A percentile compares a stretch with the other conserved stretches of the same genome.
Evolutionary conservation across 2,888 invertebrate genomes (phyloP).

Genomic region (Leptopilina syphax): DNA sequence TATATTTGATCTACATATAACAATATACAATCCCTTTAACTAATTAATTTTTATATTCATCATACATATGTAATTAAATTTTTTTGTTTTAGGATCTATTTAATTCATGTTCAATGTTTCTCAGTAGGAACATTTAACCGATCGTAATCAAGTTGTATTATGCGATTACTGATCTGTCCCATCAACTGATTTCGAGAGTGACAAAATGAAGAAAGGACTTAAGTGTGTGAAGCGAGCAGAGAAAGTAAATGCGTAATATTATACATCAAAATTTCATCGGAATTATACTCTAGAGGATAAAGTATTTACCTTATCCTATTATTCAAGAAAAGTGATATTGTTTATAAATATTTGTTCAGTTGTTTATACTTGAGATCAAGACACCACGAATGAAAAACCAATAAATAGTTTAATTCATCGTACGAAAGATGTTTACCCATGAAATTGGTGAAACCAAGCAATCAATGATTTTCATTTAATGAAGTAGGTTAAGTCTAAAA

Average conservation of each 20-base stretch:
- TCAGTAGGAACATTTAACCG: not conserved
- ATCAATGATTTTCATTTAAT: too few species aligned
- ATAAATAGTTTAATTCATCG: not conserved
- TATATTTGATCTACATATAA: too few species aligned
- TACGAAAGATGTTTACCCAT: not conserved
- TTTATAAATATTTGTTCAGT: constrained; percentile 1
- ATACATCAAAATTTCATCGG: not conserved
- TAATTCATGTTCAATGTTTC: not conserved
- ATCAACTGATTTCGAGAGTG: not conserved
- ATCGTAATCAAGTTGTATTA: not conserved
- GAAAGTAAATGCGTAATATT: not conserved
- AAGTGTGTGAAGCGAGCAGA: not conserved
- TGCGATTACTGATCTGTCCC: not conserved
- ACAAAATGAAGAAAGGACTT: not conserved
- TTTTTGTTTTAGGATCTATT: not conserved
- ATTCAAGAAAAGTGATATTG: not conserved
- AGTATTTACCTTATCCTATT: not conserved
- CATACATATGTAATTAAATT: too few species aligned
- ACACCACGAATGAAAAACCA: not conserved
- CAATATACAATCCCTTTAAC: too few species aligned
- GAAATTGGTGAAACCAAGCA: too few species aligned
- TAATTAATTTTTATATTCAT: too few species aligned
- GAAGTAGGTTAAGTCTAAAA: too few species aligned
- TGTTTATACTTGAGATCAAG: not conserved
- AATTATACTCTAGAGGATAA: not conserved